Base-by-base conservation (phyloP, 2,113 vertebrate genomes). In the Epinephelus moara region DNA sequence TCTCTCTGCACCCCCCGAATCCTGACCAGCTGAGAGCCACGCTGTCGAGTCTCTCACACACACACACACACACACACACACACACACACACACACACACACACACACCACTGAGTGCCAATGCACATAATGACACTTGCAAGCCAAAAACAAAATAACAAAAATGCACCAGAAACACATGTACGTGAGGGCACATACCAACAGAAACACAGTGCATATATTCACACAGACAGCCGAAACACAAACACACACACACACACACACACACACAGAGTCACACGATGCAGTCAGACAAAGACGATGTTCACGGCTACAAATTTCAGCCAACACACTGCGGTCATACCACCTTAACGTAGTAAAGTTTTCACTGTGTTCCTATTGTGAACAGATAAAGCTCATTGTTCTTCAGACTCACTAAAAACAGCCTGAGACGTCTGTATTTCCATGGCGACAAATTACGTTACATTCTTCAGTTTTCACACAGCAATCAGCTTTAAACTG, bases 11-110 rank as follows among this genome's bases (percentile, higher is more conserved):
- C 87, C 90, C 87, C 64, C 52, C 53, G 17, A 77, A 60, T 70
- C 82, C 80, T 76, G 67, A 92, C 83, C 88, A 91, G 88, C 91
- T 86, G 78, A 91, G 88, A 89, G 82, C 74, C 90, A 90, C 47
- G 27, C 85, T 81, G 88, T 64, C 78, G 56, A 87, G 55, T 52
- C 68, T 50, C 84, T n/a, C 76, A 42, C 86, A 57, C 68, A 73
- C 37, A 50, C 57, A 73, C 75, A 75, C 62, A 73, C 71, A 76
- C 74, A 76, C 63, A 69, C 55, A 63, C 47, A 30, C 61, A 23
- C 3, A 52, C 45, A 68, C 33, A 67, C 52, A 60, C 40, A 2
- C 27, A 27, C 27, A 27, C 27, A 59, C 53, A 86, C 68, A 67
- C 4, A 60, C 50, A 67, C 57, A 62, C 57, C 37, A 47, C 10